phyloP scores from a whole-genome alignment of 2,113 vertebrate species.

The Psilopogon haemacephalus region DNA sequence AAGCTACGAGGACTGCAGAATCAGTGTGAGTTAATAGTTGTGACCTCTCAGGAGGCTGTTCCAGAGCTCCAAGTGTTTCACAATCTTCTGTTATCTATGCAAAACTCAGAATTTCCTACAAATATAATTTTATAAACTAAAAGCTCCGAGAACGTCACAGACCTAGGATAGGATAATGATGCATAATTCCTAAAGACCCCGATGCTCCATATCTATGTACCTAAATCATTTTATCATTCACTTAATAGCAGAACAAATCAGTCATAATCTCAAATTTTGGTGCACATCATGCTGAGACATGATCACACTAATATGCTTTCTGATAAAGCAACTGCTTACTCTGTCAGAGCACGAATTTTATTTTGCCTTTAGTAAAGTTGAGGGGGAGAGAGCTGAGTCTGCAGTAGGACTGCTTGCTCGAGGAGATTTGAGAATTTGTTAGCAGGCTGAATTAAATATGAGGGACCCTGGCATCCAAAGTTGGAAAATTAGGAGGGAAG shows the following conservation, averaged over 20 bases:
- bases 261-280: constrained; percentile 72
- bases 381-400: constrained; percentile 78
- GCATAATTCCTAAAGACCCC: constrained; percentile 62
- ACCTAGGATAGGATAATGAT: constrained; percentile 42
- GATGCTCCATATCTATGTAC: constrained; percentile 63
- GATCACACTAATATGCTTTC: constrained; percentile 73
- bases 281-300: constrained; percentile 79
- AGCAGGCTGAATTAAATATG: constrained; percentile 80
- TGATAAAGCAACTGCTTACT: constrained; percentile 81
- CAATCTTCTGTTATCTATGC: not conserved
- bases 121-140: constrained; percentile 49
- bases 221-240: constrained; percentile 77
- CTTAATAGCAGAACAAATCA: constrained; percentile 78
- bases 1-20: not conserved
- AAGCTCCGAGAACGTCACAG: constrained; percentile 35
- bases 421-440: constrained; percentile 77
- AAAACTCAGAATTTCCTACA: constrained; percentile 41
- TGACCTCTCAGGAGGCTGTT: not conserved
- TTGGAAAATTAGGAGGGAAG: constrained; percentile 69
- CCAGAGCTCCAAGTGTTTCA: constrained; percentile 6
- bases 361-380: constrained; percentile 75
- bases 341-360: constrained; percentile 80
- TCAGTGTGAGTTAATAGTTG: not conserved
- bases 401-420: constrained; percentile 75
- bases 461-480: constrained; percentile 45